These are phyloP conservation scores for Pelodiscus sinensis DNA, from an alignment of 2,113 vertebrate genomes.

Conservation along the genomic window DNA sequence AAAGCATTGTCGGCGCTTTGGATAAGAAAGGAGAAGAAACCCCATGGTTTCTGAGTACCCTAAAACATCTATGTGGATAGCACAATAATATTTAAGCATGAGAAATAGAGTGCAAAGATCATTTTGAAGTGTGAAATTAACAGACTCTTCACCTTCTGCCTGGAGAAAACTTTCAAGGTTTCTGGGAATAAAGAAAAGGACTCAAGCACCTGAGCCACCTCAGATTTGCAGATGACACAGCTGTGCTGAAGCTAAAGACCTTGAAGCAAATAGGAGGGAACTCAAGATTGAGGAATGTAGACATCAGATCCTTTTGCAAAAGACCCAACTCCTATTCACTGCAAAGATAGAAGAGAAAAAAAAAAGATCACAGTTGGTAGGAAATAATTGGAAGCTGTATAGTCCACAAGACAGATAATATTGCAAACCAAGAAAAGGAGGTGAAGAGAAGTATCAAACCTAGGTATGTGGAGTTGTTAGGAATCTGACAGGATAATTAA, in stretches of 20 bases:
- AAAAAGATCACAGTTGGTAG: conserved; percentile 41
- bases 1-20: conserved; percentile 48
- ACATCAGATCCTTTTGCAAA: conserved; percentile 60
- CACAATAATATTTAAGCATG: conserved; percentile 59
- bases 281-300: conserved; percentile 61
- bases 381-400: not conserved
- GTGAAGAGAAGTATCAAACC: not conserved
- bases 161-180: conserved; percentile 82
- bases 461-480: not conserved
- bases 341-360: conserved; percentile 63
- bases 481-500: not conserved
- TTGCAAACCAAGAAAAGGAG: not conserved
- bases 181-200: conserved; percentile 75
- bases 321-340: conserved; percentile 64
- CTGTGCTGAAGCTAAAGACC: conserved; percentile 71
- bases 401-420: not conserved
- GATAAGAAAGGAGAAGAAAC: conserved; percentile 61
- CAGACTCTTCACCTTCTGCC: conserved; percentile 76
- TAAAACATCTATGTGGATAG: conserved; percentile 60
- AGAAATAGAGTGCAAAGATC: conserved; percentile 79
- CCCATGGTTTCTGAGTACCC: conserved; percentile 39
- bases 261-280: conserved; percentile 71
- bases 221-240: conserved; percentile 68
- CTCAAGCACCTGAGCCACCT: conserved; percentile 76
- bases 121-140: conserved; percentile 79